phyloP scores from a whole-genome alignment of 2,888 invertebrate species.

The Macrophya annulata region DNA sequence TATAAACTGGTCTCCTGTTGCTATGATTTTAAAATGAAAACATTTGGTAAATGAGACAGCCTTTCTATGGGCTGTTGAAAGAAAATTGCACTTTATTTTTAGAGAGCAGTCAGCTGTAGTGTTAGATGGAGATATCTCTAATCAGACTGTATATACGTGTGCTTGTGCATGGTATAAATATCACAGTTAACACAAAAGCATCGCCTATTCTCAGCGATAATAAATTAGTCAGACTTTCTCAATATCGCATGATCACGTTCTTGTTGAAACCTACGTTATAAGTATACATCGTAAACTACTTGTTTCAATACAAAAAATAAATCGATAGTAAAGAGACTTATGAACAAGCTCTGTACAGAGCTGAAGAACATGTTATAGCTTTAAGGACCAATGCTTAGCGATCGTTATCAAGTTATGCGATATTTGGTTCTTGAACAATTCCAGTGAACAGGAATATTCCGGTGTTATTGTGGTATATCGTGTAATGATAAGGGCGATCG shows the following conservation, averaged over 20 bases:
- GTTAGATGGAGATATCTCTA: neutral
- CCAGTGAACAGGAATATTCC: conserved; percentile 29
- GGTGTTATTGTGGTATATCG: conserved; percentile 18
- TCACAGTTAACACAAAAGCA: neutral
- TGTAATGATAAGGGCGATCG: conserved; percentile 29
- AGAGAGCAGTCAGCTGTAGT: neutral
- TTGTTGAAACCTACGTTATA: too few relatives aligned
- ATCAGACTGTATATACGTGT: neutral
- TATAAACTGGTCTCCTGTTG: neutral
- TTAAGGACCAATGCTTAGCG: neutral
- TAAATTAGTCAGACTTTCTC: too few relatives aligned
- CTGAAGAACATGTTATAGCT: neutral
- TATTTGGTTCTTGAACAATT: conserved; percentile 7
- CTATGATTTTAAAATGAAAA: neutral
- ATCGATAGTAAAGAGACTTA: neutral
- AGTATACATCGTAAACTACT: neutral
- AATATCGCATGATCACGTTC: too few relatives aligned
- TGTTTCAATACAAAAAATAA: neutral
- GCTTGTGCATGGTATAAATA: neutral
- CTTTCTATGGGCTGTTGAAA: neutral
- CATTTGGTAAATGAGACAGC: neutral
- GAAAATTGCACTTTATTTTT: neutral
- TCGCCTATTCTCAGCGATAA: neutral
- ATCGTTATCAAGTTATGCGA: neutral
- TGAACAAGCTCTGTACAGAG: too few relatives aligned